phyloP scores from a whole-genome alignment of 2,888 invertebrate species.

The Helleia helle region DNA sequence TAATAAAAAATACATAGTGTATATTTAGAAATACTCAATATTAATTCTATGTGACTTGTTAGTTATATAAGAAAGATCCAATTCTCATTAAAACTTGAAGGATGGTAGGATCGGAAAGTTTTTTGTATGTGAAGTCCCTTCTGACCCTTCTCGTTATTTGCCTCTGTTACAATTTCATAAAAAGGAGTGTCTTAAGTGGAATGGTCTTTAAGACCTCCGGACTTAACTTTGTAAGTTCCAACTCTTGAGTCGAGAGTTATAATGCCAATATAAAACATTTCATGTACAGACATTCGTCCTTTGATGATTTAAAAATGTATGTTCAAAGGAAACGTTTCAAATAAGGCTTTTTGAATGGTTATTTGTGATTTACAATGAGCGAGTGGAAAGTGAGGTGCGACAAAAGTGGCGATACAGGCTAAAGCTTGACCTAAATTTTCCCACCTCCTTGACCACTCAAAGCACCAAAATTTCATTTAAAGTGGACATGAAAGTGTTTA shows the following conservation, averaged over 20 bases:
- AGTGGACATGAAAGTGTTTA: slow-evolving; percentile 4
- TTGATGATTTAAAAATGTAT: not conserved
- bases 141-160: slow-evolving; percentile 24
- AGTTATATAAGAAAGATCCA: not conserved
- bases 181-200: slow-evolving; percentile 37
- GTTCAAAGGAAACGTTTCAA: not conserved
- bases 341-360: slow-evolving; percentile 24
- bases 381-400: slow-evolving; percentile 53
- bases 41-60: not conserved
- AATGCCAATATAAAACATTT: not conserved
- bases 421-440: slow-evolving; percentile 52
- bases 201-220: slow-evolving; percentile 38
- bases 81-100: slow-evolving; percentile 14
- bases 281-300: not conserved
- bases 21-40: too few species aligned
- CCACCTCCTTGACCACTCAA: slow-evolving; percentile 34
- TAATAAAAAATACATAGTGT: too few species aligned
- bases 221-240: slow-evolving; percentile 35
- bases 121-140: slow-evolving; percentile 15
- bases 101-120: slow-evolving; percentile 11
- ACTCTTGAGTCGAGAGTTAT: slow-evolving; percentile 30
- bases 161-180: slow-evolving; percentile 47
- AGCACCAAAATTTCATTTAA: slow-evolving; percentile 11
- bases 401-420: slow-evolving; percentile 46
- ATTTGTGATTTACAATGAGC: slow-evolving; percentile 25